These are phyloP conservation scores for Episyrphus balteatus DNA, from an alignment of 1,140 invertebrate genomes.

Conservation along the genomic window DNA sequence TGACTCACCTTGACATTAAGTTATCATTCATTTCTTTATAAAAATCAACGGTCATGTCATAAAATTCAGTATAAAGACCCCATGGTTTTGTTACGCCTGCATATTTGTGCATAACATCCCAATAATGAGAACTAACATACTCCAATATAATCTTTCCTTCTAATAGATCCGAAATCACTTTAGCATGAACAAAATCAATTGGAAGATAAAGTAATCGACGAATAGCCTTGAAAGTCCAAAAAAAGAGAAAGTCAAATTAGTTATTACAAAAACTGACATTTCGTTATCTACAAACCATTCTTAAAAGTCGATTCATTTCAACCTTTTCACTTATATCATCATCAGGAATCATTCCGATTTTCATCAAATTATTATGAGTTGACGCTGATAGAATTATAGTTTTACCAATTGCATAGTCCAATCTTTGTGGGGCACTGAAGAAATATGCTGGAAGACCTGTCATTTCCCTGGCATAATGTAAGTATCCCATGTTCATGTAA, in stretches of 20 bases:
- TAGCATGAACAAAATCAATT: slow-evolving; percentile 28
- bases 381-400: slow-evolving; percentile 50
- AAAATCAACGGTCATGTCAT: slow-evolving; percentile 42
- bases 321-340: slow-evolving; percentile 15
- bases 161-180: slow-evolving; percentile 26
- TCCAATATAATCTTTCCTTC: slow-evolving; percentile 28
- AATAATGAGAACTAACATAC: slow-evolving; percentile 46
- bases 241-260: no score
- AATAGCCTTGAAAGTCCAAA: neutral
- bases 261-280: no score
- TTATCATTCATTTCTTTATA: slow-evolving; percentile 30
- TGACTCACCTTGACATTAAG: slow-evolving; percentile 14
- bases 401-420: slow-evolving; percentile 61
- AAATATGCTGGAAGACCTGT: slow-evolving; percentile 42
- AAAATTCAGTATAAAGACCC: slow-evolving; percentile 38
- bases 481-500: slow-evolving; percentile 69
- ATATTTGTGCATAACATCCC: slow-evolving; percentile 42
- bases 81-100: no score
- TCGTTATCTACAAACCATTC: slow-evolving; percentile 29
- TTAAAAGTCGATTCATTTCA: slow-evolving; percentile 40
- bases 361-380: slow-evolving; percentile 43
- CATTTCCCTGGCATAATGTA: slow-evolving; percentile 61
- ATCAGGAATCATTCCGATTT: slow-evolving; percentile 18
- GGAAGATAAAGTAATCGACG: slow-evolving; percentile 14
- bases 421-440: slow-evolving; percentile 43